These are phyloP conservation scores for Clarias pachynema DNA, from an alignment of 2,797 vertebrate genomes.

Conservation along the genomic window DNA sequence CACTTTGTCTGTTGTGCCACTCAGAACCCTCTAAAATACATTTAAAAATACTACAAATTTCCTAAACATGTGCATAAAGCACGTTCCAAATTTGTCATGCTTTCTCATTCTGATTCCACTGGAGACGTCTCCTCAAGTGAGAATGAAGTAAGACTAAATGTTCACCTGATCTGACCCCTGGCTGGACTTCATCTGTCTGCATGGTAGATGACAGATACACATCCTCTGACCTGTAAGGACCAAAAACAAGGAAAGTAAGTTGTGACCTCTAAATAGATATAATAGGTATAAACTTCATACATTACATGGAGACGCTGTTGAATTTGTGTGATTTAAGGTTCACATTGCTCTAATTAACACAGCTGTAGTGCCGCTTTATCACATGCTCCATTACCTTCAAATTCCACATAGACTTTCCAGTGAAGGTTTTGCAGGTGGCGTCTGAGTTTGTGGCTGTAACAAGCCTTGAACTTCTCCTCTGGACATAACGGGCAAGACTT, in stretches of 20 bases:
- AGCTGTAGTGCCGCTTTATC: not conserved
- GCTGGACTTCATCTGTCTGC: slow-evolving; percentile 83
- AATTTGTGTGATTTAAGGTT: not conserved
- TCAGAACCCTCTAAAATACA: not conserved
- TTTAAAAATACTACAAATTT: not conserved
- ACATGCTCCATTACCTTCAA: slow-evolving; percentile 80
- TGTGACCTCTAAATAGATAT: not conserved
- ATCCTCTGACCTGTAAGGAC: slow-evolving; percentile 85
- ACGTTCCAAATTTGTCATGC: not conserved
- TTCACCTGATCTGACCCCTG: slow-evolving; percentile 81
- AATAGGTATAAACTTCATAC: not conserved
- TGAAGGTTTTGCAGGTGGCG: slow-evolving; percentile 95
- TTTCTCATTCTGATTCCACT: not conserved
- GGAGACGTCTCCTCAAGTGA: too few relatives aligned
- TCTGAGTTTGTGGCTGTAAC: slow-evolving; percentile 88
- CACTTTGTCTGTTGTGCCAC: not conserved
- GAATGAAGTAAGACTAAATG: slow-evolving; percentile 68
- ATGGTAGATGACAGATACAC: slow-evolving; percentile 95
- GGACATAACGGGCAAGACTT: slow-evolving; percentile 91
- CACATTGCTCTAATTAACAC: not conserved
- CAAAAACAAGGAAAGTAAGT: not conserved
- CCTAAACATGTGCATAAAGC: not conserved
- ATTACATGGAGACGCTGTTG: not conserved
- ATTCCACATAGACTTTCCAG: slow-evolving; percentile 97
- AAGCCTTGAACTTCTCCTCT: slow-evolving; percentile 91